These are phyloP conservation scores for Lota lota DNA, from an alignment of 2,113 vertebrate species.

Conservation along the genomic window DNA sequence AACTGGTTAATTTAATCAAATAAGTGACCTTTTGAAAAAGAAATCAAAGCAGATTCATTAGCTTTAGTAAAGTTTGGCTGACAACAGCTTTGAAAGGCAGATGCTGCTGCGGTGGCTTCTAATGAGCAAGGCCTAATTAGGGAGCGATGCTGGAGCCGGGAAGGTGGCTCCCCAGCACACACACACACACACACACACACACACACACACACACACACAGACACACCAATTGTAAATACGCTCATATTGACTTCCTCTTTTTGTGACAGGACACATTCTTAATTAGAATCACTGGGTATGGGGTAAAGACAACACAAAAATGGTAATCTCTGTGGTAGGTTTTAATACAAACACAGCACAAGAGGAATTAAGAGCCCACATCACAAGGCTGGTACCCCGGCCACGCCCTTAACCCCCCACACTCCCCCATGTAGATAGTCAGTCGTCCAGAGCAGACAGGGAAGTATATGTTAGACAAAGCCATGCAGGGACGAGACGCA, in stretches of 20 bases:
- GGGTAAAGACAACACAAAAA: constrained; percentile 56
- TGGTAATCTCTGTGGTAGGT: constrained; percentile 62
- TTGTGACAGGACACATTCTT: constrained; percentile 76
- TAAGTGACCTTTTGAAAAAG: constrained; percentile 80
- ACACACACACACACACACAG: constrained; percentile 44
- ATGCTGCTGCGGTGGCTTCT: constrained; percentile 78
- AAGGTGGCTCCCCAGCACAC: constrained; percentile 58
- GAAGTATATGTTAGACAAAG: constrained; percentile 56
- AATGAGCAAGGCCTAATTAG: constrained; percentile 80
- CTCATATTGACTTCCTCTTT: constrained; percentile 74
- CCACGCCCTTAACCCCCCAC: constrained; percentile 22
- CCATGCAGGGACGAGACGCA: constrained; percentile 57
- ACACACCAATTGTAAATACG: constrained; percentile 72
- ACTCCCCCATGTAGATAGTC: constrained; percentile 40
- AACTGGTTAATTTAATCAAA: constrained; percentile 78
- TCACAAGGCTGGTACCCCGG: constrained; percentile 30
- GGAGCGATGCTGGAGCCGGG: constrained; percentile 70
- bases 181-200: constrained; percentile 16
- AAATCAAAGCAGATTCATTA: constrained; percentile 83
- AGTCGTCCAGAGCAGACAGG: constrained; percentile 19
- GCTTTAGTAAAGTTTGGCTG: constrained; percentile 82
- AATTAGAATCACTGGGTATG: constrained; percentile 74
- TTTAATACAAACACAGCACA: constrained; percentile 64
- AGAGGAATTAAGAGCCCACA: neutral
- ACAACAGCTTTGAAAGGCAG: constrained; percentile 82